phyloP scores from a whole-genome alignment of 2,797 vertebrate species.

The Brachyrhaphis roseni region DNA sequence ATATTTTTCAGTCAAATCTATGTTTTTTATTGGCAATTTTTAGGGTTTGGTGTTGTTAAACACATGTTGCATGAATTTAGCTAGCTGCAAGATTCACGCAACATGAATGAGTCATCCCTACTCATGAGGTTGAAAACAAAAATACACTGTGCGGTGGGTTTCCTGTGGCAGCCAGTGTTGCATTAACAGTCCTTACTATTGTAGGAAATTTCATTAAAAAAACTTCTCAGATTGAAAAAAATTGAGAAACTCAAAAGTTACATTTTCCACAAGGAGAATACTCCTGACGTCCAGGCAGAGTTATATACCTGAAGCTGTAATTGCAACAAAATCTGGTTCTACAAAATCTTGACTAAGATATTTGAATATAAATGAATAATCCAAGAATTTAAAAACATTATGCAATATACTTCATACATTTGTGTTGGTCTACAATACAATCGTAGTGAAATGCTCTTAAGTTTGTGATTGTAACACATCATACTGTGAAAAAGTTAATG shows the following conservation, averaged over 20 bases:
- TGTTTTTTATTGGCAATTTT: neutral
- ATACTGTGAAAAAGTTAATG: slow-evolving; percentile 1
- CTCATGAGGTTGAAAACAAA: neutral
- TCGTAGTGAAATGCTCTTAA: neutral
- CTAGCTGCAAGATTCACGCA: neutral
- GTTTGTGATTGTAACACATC: neutral
- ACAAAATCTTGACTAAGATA: neutral
- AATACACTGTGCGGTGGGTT: neutral
- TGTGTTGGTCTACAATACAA: neutral
- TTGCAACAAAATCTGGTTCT: neutral
- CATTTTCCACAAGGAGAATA: neutral
- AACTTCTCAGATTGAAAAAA: neutral
- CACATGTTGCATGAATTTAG: neutral
- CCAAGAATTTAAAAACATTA: neutral
- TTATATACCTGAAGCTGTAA: neutral
- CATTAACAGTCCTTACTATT: neutral
- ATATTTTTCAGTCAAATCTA: neutral
- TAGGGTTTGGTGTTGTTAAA: neutral
- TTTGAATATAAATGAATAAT: neutral
- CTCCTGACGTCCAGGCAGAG: neutral
- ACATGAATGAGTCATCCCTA: neutral
- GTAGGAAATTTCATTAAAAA: neutral
- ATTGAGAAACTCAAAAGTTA: neutral
- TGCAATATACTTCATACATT: neutral
- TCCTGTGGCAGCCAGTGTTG: neutral